phyloP scores from a whole-genome alignment of 2,797 vertebrate genomes.

The Crocidura indochinensis region DNA sequence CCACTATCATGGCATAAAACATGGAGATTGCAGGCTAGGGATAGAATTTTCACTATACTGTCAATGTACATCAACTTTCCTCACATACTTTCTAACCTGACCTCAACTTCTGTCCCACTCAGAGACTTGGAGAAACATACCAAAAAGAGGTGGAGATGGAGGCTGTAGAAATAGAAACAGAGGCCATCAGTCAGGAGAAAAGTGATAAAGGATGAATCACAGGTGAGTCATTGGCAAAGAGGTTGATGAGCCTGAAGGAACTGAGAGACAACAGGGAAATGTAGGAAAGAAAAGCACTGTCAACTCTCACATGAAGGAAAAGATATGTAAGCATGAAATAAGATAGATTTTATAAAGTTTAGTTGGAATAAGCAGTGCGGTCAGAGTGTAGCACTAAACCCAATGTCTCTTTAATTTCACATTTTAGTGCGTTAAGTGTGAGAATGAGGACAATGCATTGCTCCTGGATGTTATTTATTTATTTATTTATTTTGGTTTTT shows the following conservation, averaged over 20 bases:
- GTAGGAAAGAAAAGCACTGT: background rate
- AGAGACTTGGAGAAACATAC: background rate
- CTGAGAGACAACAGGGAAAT: background rate
- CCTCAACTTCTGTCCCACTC: background rate
- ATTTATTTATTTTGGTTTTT: no score
- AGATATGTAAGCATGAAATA: slow-evolving; percentile 23
- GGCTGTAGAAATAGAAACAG: background rate
- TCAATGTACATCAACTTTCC: background rate
- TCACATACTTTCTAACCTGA: background rate
- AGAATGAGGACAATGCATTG: background rate
- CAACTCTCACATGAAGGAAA: background rate
- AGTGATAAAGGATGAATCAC: background rate
- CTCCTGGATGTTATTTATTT: background rate
- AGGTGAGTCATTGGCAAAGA: background rate
- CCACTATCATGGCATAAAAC: background rate
- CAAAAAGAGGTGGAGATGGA: slow-evolving; percentile 2
- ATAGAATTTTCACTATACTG: background rate
- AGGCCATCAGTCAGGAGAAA: background rate
- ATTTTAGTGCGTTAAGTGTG: background rate
- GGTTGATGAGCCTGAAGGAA: background rate
- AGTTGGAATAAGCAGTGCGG: background rate
- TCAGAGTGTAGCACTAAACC: slow-evolving; percentile 42
- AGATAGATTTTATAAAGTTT: background rate
- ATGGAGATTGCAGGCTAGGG: background rate
- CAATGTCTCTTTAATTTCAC: background rate